phyloP scores from a whole-genome alignment of 2,888 invertebrate genomes.

The Sinotaia quadrata region DNA sequence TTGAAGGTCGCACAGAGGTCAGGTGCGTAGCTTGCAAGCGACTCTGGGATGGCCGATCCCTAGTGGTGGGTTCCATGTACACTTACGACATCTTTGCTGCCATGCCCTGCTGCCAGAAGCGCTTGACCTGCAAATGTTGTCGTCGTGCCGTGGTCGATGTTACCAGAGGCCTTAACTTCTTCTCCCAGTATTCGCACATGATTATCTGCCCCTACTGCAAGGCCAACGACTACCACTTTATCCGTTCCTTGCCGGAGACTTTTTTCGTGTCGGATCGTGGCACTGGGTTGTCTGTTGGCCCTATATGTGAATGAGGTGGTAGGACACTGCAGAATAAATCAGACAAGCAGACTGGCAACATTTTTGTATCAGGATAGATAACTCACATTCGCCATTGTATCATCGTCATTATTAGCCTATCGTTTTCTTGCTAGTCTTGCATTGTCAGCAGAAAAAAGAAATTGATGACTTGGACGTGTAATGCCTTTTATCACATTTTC shows the following conservation, averaged over 20 bases:
- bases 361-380: too few relatives aligned
- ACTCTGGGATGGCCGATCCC: slow-evolving; percentile 83
- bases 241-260: slow-evolving; percentile 81
- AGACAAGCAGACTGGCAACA: too few relatives aligned
- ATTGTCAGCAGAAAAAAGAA: too few relatives aligned
- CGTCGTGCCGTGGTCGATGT: slow-evolving; percentile 89
- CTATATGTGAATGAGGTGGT: slow-evolving; percentile 47
- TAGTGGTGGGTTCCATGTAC: slow-evolving; percentile 97
- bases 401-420: too few relatives aligned
- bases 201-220: slow-evolving; percentile 93
- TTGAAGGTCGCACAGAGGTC: slow-evolving; percentile 82
- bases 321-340: too few relatives aligned
- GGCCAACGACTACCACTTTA: slow-evolving; percentile 92
- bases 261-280: slow-evolving; percentile 52
- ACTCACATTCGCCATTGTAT: background rate
- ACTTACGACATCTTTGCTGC: slow-evolving; percentile 98
- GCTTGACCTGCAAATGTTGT: slow-evolving; percentile 95
- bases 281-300: background rate
- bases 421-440: too few relatives aligned
- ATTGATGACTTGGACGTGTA: too few relatives aligned
- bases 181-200: slow-evolving; percentile 89
- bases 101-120: slow-evolving; percentile 93
- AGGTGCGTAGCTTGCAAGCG: slow-evolving; percentile 66
- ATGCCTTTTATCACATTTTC: too few relatives aligned
- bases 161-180: slow-evolving; percentile 87